A percentile compares a stretch with the other conserved stretches of the same genome.
phyloP scores from a whole-genome alignment of 2,888 invertebrate species.

The Choreutis nemorana region DNA sequence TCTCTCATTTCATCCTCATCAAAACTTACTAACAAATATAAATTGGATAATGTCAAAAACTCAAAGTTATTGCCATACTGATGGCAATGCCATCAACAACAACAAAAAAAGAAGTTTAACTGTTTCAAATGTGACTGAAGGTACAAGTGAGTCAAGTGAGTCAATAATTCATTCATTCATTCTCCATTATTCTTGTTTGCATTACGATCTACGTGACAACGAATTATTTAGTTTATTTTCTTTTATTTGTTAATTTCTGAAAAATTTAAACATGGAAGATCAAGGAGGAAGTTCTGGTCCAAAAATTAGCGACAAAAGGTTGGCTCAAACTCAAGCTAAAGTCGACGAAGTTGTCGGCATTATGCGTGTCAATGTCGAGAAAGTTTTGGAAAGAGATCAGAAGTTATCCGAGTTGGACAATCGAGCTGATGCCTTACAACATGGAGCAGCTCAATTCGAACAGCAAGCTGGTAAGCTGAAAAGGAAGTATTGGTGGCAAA shows the following conservation, averaged over 20 bases:
- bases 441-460: constrained; percentile 95
- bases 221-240: constrained; percentile 1
- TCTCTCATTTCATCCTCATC: too few relatives aligned
- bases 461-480: constrained; percentile 96
- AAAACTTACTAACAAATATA: too few relatives aligned
- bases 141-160: too few relatives aligned
- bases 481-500: constrained; percentile 97
- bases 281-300: constrained; percentile 58
- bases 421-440: constrained; percentile 93
- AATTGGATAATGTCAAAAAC: too few relatives aligned
- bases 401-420: constrained; percentile 95
- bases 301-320: constrained; percentile 56
- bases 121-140: too few relatives aligned
- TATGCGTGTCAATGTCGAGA: constrained; percentile 96
- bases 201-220: too few relatives aligned
- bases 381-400: constrained; percentile 94
- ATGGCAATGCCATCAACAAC: too few relatives aligned
- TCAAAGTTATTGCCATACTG: too few relatives aligned
- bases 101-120: too few relatives aligned
- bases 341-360: constrained; percentile 83
- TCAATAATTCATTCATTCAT: not conserved
- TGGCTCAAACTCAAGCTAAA: constrained; percentile 62
- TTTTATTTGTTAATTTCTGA: not conserved
- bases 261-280: constrained; percentile 41
- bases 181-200: too few relatives aligned